A percentile compares a stretch with the other conserved stretches of the same genome.
These are phyloP conservation scores for Strigamia crassipes DNA, from an alignment of 2,888 invertebrate genomes.

Conservation along the genomic window DNA sequence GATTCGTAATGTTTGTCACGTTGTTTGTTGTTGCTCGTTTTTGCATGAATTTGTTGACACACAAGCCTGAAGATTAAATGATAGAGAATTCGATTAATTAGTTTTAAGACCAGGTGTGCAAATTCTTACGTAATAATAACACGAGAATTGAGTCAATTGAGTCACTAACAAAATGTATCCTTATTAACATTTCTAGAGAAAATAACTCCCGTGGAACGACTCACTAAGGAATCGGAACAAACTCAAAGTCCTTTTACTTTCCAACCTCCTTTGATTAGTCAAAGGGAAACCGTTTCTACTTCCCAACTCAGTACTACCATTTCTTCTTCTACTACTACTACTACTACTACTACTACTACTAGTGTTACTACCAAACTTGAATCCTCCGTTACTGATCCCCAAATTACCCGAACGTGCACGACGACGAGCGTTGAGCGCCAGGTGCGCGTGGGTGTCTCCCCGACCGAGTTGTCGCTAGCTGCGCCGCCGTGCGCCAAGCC, in stretches of 20 bases:
- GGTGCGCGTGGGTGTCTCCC: conserved; percentile 56
- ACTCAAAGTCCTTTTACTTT: conserved; percentile 44
- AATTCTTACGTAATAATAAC: background rate
- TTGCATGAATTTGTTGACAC: background rate
- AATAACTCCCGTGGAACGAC: conserved; percentile 48
- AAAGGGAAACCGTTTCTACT: background rate
- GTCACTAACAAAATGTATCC: conserved; percentile 50
- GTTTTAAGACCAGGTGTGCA: conserved; percentile 29
- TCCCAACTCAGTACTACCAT: background rate
- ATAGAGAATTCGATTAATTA: background rate
- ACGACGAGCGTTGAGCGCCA: conserved; percentile 51
- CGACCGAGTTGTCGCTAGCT: conserved; percentile 53
- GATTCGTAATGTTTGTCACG: no score
- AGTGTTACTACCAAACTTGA: background rate
- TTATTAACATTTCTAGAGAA: conserved; percentile 51
- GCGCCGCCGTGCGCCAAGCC: background rate
- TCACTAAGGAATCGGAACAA: conserved; percentile 47
- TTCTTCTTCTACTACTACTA: background rate
- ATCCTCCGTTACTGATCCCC: background rate
- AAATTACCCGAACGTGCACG: background rate
- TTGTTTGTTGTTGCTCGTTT: conserved; percentile 7
- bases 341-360: background rate
- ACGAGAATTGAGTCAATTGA: conserved; percentile 1
- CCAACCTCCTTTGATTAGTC: background rate
- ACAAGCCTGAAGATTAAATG: conserved; percentile 46